phyloP scores from a whole-genome alignment of 2,888 invertebrate species.

The Monopis laevigella region DNA sequence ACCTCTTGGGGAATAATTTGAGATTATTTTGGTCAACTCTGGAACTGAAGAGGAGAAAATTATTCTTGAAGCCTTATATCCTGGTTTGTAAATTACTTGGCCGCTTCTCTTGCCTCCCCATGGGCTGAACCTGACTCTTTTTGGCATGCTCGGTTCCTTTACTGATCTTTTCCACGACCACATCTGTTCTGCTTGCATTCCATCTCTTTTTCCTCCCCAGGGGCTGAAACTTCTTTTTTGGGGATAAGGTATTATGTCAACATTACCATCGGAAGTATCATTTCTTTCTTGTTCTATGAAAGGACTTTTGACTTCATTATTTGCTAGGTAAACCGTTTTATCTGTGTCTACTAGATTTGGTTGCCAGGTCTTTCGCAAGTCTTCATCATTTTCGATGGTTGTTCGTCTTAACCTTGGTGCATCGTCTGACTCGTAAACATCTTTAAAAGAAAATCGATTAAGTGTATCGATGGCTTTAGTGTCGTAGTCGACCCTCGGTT shows the following conservation, averaged over 20 bases:
- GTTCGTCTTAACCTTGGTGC: conserved; percentile 26
- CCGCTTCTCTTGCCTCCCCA: conserved; percentile 59
- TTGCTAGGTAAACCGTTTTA: conserved; percentile 21
- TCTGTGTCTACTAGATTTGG: conserved; percentile 35
- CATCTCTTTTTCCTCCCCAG: conserved; percentile 51
- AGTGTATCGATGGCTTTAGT: background rate
- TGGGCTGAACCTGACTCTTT: conserved; percentile 54
- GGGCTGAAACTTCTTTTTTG: conserved; percentile 53
- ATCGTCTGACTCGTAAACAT: conserved; percentile 24
- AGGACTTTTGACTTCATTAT: conserved; percentile 15
- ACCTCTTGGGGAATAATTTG: conserved; percentile 36
- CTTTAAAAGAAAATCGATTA: conserved; percentile 16
- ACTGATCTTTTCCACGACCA: conserved; percentile 53
- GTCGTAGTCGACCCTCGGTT: background rate
- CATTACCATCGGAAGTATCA: conserved; percentile 19
- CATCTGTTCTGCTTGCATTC: conserved; percentile 31
- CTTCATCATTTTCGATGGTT: conserved; percentile 22
- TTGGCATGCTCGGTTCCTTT: conserved; percentile 56
- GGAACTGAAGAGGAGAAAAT: conserved; percentile 46
- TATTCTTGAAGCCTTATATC: conserved; percentile 30
- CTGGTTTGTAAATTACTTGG: conserved; percentile 46
- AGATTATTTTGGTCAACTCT: conserved; percentile 42
- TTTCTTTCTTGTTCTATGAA: conserved; percentile 29
- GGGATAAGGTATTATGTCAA: conserved; percentile 28
- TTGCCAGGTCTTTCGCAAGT: conserved; percentile 29